These are phyloP conservation scores for Ochotona princeps DNA, from an alignment of 2,113 vertebrate genomes.

Conservation along the genomic window DNA sequence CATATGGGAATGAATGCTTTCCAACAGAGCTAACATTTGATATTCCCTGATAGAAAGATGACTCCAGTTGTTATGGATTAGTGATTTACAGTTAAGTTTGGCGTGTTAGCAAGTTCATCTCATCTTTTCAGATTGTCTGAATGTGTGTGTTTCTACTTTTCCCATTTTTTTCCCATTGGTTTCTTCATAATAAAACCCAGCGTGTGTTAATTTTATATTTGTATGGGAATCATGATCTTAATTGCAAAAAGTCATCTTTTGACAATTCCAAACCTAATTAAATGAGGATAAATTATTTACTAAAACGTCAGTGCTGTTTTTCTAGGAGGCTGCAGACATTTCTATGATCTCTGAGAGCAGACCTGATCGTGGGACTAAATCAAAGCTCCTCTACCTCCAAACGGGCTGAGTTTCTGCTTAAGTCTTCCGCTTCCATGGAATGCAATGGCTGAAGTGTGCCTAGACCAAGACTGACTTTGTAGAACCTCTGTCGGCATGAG, in stretches of 20 bases:
- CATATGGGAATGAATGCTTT: not conserved
- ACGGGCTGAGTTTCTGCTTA: not conserved
- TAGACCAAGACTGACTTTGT: not conserved
- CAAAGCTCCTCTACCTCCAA: not conserved
- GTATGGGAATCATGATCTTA: constrained; percentile 30
- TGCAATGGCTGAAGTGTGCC: not conserved
- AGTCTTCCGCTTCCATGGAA: not conserved
- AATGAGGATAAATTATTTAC: not conserved
- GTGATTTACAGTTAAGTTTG: not conserved
- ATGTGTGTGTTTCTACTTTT: not conserved
- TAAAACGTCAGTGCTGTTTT: not conserved
- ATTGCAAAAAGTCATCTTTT: constrained; percentile 22
- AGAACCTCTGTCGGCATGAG: not conserved
- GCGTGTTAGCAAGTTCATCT: not conserved
- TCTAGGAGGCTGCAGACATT: not conserved
- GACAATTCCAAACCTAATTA: not conserved
- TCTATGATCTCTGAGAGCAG: not conserved
- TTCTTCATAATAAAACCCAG: constrained; percentile 31
- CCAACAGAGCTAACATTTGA: not conserved
- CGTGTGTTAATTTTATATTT: not conserved
- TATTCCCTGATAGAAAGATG: not conserved
- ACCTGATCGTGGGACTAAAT: not conserved
- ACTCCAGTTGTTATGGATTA: constrained; percentile 31
- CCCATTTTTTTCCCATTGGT: not conserved
- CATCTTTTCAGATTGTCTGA: not conserved